A percentile compares a stretch with the other conserved stretches of the same genome.
Evolutionary conservation across 2,888 invertebrate species (phyloP).

Genomic region (Tetropium fuscum): DNA sequence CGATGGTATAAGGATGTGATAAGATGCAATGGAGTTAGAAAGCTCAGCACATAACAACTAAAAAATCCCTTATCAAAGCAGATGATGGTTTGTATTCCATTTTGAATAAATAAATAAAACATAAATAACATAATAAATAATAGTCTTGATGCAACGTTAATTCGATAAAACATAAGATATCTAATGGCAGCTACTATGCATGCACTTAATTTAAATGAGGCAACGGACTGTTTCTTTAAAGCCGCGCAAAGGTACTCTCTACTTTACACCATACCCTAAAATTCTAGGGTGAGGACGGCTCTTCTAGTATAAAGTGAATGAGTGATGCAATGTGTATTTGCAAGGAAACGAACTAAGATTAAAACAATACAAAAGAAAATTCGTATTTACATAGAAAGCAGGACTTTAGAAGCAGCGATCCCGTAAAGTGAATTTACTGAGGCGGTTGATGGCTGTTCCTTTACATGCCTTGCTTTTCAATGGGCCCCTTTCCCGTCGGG

Average conservation of each 20-base stretch:
- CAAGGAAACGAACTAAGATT: constrained; percentile 54
- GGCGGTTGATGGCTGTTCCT: constrained; percentile 57
- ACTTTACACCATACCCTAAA: constrained; percentile 11
- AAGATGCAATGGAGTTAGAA: too few species aligned
- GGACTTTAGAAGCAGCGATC: constrained; percentile 56
- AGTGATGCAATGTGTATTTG: constrained; percentile 25
- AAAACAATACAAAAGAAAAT: constrained; percentile 61
- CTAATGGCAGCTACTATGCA: too few species aligned
- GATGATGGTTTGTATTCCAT: too few species aligned
- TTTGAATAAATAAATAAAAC: too few species aligned
- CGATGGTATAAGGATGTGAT: too few species aligned
- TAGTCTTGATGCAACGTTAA: too few species aligned
- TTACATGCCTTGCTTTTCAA: constrained; percentile 57
- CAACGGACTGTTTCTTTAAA: neutral
- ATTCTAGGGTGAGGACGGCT: constrained; percentile 9
- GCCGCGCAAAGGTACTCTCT: neutral
- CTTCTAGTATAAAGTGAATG: constrained; percentile 13
- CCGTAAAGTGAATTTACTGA: constrained; percentile 60
- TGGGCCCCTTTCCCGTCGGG: constrained; percentile 36
- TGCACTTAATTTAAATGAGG: neutral
- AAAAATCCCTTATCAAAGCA: too few species aligned
- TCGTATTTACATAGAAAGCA: constrained; percentile 60
- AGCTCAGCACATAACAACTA: too few species aligned
- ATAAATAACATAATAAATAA: too few species aligned
- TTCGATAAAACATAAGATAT: too few species aligned